A percentile compares a stretch with the other conserved stretches of the same genome.
Conservation (phyloP, 2,888 invertebrate species). For the Acleris sparsana region DNA sequence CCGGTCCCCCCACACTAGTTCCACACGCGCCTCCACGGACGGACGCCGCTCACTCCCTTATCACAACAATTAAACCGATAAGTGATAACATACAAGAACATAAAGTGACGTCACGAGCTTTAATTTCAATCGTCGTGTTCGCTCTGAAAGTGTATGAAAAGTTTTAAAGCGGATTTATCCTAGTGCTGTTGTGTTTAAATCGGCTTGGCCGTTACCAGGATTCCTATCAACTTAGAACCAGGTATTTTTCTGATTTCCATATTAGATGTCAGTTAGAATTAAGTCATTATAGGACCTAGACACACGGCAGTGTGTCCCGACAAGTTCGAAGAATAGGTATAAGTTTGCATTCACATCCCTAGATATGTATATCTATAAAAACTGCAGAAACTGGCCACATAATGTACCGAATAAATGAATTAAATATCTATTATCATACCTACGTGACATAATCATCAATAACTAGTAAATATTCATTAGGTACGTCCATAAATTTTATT, state of each 20-base stretch:
- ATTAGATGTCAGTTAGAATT: too few relatives aligned
- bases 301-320: too few relatives aligned
- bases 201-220: conserved; percentile 25
- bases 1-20: conserved; percentile 63
- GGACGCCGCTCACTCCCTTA: conserved; percentile 48
- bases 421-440: too few relatives aligned
- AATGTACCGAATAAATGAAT: too few relatives aligned
- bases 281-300: too few relatives aligned
- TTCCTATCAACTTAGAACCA: conserved; percentile 13
- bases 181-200: not conserved
- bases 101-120: conserved; percentile 54
- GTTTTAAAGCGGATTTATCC: conserved; percentile 3
- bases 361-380: too few relatives aligned
- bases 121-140: conserved; percentile 4
- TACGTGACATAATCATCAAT: too few relatives aligned
- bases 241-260: not conserved
- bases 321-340: too few relatives aligned
- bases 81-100: conserved; percentile 57
- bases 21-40: conserved; percentile 49
- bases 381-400: too few relatives aligned
- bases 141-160: not conserved
- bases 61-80: conserved; percentile 54
- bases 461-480: too few relatives aligned
- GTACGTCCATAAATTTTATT: too few relatives aligned
- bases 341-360: too few relatives aligned